Conservation (phyloP, 2,797 vertebrate species). For the Neopelma chrysocephalum region DNA sequence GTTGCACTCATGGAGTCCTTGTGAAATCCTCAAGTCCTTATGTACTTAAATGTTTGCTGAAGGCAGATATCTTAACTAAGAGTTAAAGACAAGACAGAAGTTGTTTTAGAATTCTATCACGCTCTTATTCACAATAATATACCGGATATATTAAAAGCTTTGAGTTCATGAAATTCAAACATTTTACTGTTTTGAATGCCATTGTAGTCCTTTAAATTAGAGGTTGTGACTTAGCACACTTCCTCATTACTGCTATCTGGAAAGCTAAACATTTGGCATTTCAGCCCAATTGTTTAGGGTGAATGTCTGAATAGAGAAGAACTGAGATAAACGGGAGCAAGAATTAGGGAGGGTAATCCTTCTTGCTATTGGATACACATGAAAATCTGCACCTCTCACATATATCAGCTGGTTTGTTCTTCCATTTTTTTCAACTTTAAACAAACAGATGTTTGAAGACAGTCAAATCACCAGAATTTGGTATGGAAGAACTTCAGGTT, state of each 20-base stretch:
- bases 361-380: background rate
- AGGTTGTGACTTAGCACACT: background rate
- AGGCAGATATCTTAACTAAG: background rate
- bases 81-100: background rate
- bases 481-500: fast-evolving
- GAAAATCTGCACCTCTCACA: background rate
- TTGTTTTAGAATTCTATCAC: background rate
- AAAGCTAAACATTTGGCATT: background rate
- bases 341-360: background rate
- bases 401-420: fast-evolving
- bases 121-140: background rate
- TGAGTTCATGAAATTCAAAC: background rate
- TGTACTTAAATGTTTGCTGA: background rate
- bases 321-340: background rate
- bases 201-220: background rate
- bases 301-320: background rate
- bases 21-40: background rate
- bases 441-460: too few relatives aligned
- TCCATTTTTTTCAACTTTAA: background rate
- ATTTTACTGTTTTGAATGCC: background rate
- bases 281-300: background rate
- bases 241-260: background rate
- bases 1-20: background rate
- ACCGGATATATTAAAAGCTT: background rate
- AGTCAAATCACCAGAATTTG: background rate